Conservation (phyloP, 2,888 invertebrate genomes). For the Eupithecia vulgata region DNA sequence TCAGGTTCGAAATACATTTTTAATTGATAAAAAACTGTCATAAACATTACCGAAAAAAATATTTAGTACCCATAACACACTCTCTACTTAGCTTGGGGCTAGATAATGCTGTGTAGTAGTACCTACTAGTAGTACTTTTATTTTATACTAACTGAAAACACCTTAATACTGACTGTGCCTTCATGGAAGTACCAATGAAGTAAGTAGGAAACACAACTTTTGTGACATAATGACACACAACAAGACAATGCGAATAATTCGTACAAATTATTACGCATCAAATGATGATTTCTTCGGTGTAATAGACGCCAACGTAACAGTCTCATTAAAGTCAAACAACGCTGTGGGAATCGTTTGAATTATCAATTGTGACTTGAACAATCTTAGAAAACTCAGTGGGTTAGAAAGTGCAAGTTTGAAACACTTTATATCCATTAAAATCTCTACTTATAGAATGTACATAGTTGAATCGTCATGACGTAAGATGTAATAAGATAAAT, state of each 20-base stretch:
- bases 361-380: constrained; percentile 46
- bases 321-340: constrained; percentile 40
- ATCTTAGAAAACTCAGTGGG: constrained; percentile 44
- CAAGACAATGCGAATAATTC: constrained; percentile 21
- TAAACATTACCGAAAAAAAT: too few species aligned
- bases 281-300: constrained; percentile 41
- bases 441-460: background rate
- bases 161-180: background rate
- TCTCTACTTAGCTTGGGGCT: too few species aligned
- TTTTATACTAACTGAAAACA: too few species aligned
- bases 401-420: constrained; percentile 54
- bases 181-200: background rate
- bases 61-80: too few species aligned
- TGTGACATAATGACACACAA: constrained; percentile 36
- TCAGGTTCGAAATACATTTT: too few species aligned
- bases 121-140: too few species aligned
- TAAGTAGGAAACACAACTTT: constrained; percentile 7
- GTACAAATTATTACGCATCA: constrained; percentile 36
- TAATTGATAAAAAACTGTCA: too few species aligned
- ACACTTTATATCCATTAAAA: constrained; percentile 29
- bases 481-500: too few species aligned
- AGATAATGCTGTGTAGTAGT: too few species aligned
- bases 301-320: constrained; percentile 41
- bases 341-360: constrained; percentile 51
- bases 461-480: too few species aligned